phyloP scores from a whole-genome alignment of 92 coral and sea anemone genomes.

The Umimayanthus chanpuru region DNA sequence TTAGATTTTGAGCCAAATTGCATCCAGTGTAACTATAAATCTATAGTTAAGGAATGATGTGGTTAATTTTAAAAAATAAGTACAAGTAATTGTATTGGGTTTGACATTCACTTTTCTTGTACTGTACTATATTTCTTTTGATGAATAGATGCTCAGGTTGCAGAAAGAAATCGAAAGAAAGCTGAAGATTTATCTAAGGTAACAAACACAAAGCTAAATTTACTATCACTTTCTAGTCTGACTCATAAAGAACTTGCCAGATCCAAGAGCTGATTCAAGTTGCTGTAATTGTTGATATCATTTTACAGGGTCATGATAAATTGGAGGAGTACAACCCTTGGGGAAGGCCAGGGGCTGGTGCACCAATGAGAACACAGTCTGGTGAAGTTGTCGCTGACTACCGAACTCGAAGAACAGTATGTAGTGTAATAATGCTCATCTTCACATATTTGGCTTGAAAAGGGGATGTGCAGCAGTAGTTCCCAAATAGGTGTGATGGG shows the following conservation, averaged over 20 bases:
- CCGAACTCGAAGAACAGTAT: constrained; percentile 50
- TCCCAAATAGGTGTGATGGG: too few relatives aligned
- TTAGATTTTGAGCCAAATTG: too few relatives aligned
- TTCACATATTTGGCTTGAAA: too few relatives aligned
- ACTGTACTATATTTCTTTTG: not conserved
- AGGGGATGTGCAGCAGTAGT: too few relatives aligned
- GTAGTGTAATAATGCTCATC: not conserved
- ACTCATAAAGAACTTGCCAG: not conserved
- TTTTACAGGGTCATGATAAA: constrained; percentile 6
- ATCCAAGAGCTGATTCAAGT: too few relatives aligned
- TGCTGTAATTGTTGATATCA: not conserved
- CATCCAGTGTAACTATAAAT: not conserved
- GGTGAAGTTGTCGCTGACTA: constrained; percentile 83
- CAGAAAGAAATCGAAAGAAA: constrained; percentile 14
- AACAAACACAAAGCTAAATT: not conserved
- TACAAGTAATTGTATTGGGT: not conserved
- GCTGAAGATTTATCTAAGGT: constrained; percentile 19
- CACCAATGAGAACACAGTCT: constrained; percentile 84
- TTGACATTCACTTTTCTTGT: not conserved
- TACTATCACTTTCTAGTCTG: not conserved
- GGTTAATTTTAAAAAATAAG: not conserved
- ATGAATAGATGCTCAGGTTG: constrained; percentile 9
- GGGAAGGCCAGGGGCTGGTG: constrained; percentile 92
- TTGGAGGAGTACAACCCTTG: constrained; percentile 78
- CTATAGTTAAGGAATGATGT: not conserved